These are phyloP conservation scores for Heterocephalus glaber DNA, from an alignment of 2,113 vertebrate species.

Conservation along the genomic window DNA sequence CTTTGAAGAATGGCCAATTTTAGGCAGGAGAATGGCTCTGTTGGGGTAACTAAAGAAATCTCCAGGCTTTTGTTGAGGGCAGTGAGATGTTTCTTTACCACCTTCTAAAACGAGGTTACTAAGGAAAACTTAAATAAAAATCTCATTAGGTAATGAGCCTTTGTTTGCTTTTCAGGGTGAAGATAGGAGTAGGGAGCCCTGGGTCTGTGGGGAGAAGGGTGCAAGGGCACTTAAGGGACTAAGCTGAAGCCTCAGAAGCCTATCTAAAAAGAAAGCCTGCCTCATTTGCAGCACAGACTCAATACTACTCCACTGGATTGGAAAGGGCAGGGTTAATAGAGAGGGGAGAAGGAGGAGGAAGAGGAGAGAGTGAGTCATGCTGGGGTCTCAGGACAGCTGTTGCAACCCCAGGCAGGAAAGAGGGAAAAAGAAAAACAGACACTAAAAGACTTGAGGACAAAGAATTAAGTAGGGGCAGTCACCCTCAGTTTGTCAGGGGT, in stretches of 20 bases:
- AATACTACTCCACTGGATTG: neutral
- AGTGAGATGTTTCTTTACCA: neutral
- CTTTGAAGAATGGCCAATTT: conserved; percentile 27
- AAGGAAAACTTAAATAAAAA: conserved; percentile 53
- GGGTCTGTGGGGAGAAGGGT: neutral
- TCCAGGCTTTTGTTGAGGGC: neutral
- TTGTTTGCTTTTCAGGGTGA: conserved; percentile 15
- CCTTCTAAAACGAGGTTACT: conserved; percentile 15
- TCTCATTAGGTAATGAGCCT: neutral
- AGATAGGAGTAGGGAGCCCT: neutral
- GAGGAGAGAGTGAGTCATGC: conserved; percentile 66
- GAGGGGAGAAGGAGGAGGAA: neutral
- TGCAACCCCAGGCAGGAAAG: conserved; percentile 15
- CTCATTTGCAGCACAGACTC: neutral
- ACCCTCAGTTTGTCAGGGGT: neutral
- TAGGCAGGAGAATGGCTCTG: neutral
- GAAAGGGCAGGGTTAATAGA: conserved; percentile 33
- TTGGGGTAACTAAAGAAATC: conserved; percentile 26
- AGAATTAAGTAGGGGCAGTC: neutral
- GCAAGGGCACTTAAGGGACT: neutral
- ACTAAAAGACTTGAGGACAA: conserved; percentile 36
- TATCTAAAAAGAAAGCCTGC: conserved; percentile 35
- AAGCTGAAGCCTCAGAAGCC: neutral
- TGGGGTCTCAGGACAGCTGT: conserved; percentile 22
- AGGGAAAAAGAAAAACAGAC: neutral